These are phyloP conservation scores for Erynnis tages DNA, from an alignment of 2,888 invertebrate species.

Conservation along the genomic window DNA sequence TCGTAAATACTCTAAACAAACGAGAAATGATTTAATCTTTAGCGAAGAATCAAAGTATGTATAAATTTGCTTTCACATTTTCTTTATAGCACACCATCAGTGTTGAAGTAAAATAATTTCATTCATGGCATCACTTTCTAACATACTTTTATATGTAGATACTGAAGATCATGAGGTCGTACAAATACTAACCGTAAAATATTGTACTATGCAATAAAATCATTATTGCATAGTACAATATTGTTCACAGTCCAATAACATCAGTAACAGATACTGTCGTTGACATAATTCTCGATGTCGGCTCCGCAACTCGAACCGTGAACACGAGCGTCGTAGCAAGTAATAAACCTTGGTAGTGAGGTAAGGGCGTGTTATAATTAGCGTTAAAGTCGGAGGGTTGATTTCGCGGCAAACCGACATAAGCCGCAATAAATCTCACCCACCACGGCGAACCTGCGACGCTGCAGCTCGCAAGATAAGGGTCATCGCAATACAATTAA, in stretches of 20 bases:
- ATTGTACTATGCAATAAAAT: not conserved
- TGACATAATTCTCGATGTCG: conserved; percentile 17
- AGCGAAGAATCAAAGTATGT: conserved; percentile 66
- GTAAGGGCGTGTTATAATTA: conserved; percentile 51
- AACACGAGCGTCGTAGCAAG: conserved; percentile 20
- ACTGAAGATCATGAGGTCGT: too few species aligned
- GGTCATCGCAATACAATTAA: conserved; percentile 67
- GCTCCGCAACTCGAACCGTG: too few species aligned
- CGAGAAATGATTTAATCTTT: conserved; percentile 74
- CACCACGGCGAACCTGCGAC: conserved; percentile 48
- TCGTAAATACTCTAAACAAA: conserved; percentile 48
- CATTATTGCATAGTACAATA: conserved; percentile 7
- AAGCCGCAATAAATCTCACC: conserved; percentile 67
- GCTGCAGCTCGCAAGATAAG: conserved; percentile 67
- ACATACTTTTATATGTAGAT: not conserved
- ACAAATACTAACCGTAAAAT: too few species aligned
- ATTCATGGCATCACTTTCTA: not conserved
- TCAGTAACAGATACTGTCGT: conserved; percentile 21
- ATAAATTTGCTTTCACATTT: conserved; percentile 72
- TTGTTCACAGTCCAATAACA: conserved; percentile 23
- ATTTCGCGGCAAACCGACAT: conserved; percentile 48
- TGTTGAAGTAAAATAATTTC: conserved; percentile 6
- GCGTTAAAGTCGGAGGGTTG: conserved; percentile 51
- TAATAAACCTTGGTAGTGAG: conserved; percentile 29
- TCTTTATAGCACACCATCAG: conserved; percentile 50